Conservation (phyloP, 2,888 invertebrate species). For the Mythimna albipuncta region DNA sequence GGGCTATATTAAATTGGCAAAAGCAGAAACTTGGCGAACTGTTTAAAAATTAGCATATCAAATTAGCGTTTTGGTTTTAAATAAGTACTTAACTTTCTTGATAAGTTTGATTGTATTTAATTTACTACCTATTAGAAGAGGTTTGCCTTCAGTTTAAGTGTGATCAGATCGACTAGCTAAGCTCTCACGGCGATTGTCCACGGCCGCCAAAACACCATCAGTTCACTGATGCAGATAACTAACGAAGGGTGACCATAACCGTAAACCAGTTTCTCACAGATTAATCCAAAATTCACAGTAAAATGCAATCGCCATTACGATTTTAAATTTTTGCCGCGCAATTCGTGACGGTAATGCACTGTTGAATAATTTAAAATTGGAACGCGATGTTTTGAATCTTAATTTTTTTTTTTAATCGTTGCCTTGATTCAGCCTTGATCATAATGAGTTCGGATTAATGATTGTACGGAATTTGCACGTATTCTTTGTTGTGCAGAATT, state of each 20-base stretch:
- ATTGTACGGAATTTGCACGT: constrained; percentile 28
- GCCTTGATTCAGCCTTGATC: constrained; percentile 41
- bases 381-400: constrained; percentile 52
- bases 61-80: constrained; percentile 18
- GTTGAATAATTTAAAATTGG: constrained; percentile 52
- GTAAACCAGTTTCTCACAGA: constrained; percentile 57
- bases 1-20: constrained; percentile 21
- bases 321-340: constrained; percentile 34
- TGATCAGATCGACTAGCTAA: constrained; percentile 12
- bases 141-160: constrained; percentile 1
- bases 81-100: constrained; percentile 1
- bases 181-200: constrained; percentile 62
- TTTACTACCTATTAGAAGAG: not conserved
- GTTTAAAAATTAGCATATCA: constrained; percentile 20
- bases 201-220: constrained; percentile 56
- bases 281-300: constrained; percentile 47
- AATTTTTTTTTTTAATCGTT: constrained; percentile 30
- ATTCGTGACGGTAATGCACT: constrained; percentile 50
- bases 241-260: constrained; percentile 60
- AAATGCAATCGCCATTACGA: constrained; percentile 43
- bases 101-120: constrained; percentile 11
- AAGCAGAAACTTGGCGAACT: constrained; percentile 27
- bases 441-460: constrained; percentile 39
- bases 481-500: constrained; percentile 32
- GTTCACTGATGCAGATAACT: constrained; percentile 61